A percentile compares a stretch with the other conserved stretches of the same genome.
These are phyloP conservation scores for Anseranas semipalmata DNA, from an alignment of 2,113 vertebrate genomes.

Conservation along the genomic window DNA sequence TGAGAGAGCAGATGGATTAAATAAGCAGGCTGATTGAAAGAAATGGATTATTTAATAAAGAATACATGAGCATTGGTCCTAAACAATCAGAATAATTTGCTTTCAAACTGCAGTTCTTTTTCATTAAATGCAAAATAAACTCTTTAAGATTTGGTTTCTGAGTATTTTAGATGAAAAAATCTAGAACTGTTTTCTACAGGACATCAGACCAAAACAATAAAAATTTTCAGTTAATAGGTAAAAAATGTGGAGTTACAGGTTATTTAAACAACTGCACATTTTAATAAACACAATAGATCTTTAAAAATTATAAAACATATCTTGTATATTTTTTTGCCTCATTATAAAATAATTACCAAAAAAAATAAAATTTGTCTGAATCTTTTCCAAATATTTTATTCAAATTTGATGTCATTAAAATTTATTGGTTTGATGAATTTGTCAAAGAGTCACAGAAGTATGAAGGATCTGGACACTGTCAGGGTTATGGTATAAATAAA, in stretches of 20 bases:
- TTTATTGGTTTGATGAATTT: not conserved
- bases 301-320: not conserved
- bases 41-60: slow-evolving; percentile 2
- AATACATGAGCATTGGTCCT: slow-evolving; percentile 13
- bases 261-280: not conserved
- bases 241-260: not conserved
- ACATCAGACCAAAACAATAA: slow-evolving; percentile 9
- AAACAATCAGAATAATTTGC: slow-evolving; percentile 44
- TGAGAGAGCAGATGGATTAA: slow-evolving; percentile 10
- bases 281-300: not conserved
- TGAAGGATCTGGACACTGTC: not conserved
- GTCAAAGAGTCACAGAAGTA: not conserved
- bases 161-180: not conserved
- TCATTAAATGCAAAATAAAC: slow-evolving; percentile 16
- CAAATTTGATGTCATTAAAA: not conserved
- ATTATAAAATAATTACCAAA: not conserved
- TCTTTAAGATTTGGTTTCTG: not conserved
- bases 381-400: not conserved
- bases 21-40: slow-evolving; percentile 12
- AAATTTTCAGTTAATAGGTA: slow-evolving; percentile 5
- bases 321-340: not conserved
- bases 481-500: not conserved
- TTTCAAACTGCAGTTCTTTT: not conserved
- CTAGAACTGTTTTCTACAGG: not conserved
- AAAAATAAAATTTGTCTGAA: not conserved